Base-by-base conservation (phyloP, 2,797 vertebrate species). In the Phoebastria nigripes region DNA sequence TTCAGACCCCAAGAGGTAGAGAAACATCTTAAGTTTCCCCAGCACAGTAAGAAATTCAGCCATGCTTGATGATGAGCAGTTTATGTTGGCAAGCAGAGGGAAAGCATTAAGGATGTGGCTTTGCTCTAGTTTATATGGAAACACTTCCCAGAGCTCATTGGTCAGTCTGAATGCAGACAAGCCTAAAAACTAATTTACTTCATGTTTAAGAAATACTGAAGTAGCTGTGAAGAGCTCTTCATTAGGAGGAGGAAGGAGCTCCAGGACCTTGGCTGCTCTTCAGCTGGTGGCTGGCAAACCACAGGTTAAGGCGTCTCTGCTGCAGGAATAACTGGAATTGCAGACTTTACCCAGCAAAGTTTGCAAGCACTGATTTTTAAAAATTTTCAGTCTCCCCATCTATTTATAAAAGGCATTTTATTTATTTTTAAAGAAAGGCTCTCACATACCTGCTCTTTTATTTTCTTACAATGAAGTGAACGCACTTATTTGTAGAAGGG, bases 91-190 rank as follows among this genome's bases (percentile, higher is more conserved):
- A 89, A 82, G 69, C 62, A 82, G 44, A 65, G 49, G 42, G 76
- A 89, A 96, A 86, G 35, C 46, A 91, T 87, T 93, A 91, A 94
- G 90, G 78, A 95, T 91, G 87, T 87, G 86, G 92, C 86, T 93
- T 95, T 90, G 58, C 87, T 81, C 51, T 94, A 52, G 74, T 82
- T 94, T 92, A 96, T 42, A 83, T 1, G 42, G 78, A 93, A 96
- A 93, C 69, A 78, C 78, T 95, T 95, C 71, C 71, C 91, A 89
- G 82, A 89, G 88, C 86, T 90, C 70, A 37, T 3, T 77, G 91
- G 89, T 74, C 84, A 85, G 59, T 73, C 44, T 71, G 52, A 71
- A 89, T 11, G 47, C 82, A 91, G 79, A 86, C 92, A 66, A 88
- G 58, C 35, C 78, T 65, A 72, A 63, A 83, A 86, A 69, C 71